Base-by-base conservation (phyloP, 2,888 invertebrate species). In the Sinelater perroti region DNA sequence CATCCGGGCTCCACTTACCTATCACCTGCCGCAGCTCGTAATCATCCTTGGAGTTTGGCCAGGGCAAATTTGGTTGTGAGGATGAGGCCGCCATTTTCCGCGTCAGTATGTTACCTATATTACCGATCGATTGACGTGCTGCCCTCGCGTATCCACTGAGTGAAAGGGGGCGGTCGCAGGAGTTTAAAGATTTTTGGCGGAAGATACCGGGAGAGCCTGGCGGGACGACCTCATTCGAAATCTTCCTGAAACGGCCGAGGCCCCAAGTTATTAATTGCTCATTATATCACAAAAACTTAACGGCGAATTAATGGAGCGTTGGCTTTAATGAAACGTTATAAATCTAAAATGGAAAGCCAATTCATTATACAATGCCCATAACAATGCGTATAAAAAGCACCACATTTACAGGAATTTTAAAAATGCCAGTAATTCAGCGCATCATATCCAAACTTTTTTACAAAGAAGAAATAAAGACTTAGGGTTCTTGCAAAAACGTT, bases 21-120 rank as follows among this genome's bases (percentile, higher is more conserved):
- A 97, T 96, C 72, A 96, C 92, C 81, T 96, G 95, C 69, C 90
- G 87, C 71, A 97, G 81, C 80, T 95, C 94, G 80, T 97, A 97
- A 79, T 93, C 93, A 75, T 93, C 92, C 80, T 91, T 90, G 74
- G 86, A 88, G 81, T 94, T 95, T 64, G 95, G 89, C 96, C 96
- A 96, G 77, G 85, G 76, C 67, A 75, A 69, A 66, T 74, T 70
- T 74, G 80, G 74, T 72, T 80, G 81, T 67, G 81, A 80, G 72
- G 79, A 79, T 72, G 80, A 78, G 65, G 81, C 79, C 78, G 83
- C 83, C 84, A 85, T 83, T 80, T 85, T 85, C 78, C 80, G 81
- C 64, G 83, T 80, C 78, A 85, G 79, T 75, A 81, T 80, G 77
- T 81, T 81, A 65, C 81, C 81, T 72, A 81, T 75, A 70, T 75